These are phyloP conservation scores for Lysiphlebus fabarum DNA, from an alignment of 1,140 invertebrate genomes.

Conservation along the genomic window DNA sequence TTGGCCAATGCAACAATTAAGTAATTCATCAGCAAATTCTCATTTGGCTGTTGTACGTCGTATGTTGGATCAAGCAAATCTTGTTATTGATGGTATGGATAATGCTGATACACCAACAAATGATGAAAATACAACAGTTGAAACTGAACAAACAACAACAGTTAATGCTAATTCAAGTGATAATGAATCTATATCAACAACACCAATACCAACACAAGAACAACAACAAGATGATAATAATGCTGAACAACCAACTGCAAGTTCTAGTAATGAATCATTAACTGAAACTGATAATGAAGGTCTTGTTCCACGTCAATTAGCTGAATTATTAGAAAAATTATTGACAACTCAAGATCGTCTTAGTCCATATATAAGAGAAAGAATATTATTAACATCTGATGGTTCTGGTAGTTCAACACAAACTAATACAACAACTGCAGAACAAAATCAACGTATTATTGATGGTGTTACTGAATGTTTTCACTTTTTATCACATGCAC, in stretches of 20 bases:
- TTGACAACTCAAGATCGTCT: constrained; percentile 61
- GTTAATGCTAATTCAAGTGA: too few species aligned
- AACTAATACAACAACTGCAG: constrained; percentile 17
- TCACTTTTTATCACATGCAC: constrained; percentile 81
- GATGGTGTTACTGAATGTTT: constrained; percentile 74
- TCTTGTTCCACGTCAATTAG: constrained; percentile 57
- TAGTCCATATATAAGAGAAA: constrained; percentile 57
- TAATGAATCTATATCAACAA: constrained; percentile 21
- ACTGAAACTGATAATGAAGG: constrained; percentile 19
- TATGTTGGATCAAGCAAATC: constrained; percentile 51
- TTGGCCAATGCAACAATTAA: constrained; percentile 42
- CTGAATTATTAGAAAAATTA: constrained; percentile 60
- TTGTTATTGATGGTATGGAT: constrained; percentile 49
- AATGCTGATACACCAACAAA: constrained; percentile 36
- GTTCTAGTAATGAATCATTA: constrained; percentile 14
- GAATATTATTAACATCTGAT: constrained; percentile 28
- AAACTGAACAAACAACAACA: constrained; percentile 21
- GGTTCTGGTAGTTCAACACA: constrained; percentile 24
- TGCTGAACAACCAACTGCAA: constrained; percentile 20
- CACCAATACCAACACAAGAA: constrained; percentile 15
- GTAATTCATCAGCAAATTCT: constrained; percentile 48
- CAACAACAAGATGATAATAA: constrained; percentile 13
- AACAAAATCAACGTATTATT: constrained; percentile 62
- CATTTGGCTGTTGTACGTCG: constrained; percentile 47
- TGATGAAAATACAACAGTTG: neutral